These are phyloP conservation scores for Onychostruthus taczanowskii DNA, from an alignment of 2,113 vertebrate genomes.

Conservation along the genomic window DNA sequence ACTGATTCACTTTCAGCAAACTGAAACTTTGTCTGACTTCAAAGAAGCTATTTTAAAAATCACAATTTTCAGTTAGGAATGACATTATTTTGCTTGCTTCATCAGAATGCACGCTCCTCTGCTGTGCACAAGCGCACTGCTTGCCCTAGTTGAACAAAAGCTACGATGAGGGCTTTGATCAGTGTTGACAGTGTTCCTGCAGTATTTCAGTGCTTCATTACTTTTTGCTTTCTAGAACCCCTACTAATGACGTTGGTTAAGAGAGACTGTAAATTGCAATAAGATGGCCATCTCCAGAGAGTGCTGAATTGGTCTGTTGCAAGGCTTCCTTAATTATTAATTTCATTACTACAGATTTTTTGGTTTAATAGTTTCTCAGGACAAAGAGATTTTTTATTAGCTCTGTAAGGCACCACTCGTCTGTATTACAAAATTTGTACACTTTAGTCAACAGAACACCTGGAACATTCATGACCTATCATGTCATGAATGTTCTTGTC, in stretches of 20 bases:
- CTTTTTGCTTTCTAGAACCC: constrained; percentile 42
- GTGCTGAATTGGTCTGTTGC: neutral
- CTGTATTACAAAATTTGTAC: neutral
- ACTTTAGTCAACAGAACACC: neutral
- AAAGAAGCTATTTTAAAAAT: constrained; percentile 41
- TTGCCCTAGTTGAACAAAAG: constrained; percentile 50
- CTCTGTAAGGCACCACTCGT: neutral
- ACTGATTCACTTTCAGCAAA: neutral
- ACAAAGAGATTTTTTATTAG: neutral
- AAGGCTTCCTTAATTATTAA: constrained; percentile 39
- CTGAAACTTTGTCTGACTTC: constrained; percentile 1
- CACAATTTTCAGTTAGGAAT: neutral
- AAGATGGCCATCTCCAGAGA: neutral
- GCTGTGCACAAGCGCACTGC: neutral
- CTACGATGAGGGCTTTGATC: constrained; percentile 30
- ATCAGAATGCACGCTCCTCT: neutral
- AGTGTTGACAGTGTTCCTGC: constrained; percentile 28
- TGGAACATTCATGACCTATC: neutral
- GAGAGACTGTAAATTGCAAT: neutral
- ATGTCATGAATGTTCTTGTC: neutral
- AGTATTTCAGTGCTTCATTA: constrained; percentile 39
- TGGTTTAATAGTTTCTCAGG: neutral
- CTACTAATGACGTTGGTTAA: neutral
- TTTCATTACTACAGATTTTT: neutral
- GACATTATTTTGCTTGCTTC: neutral